Percentiles rank a stretch among this genome's conserved stretches.
Conservation (phyloP, 2,797 vertebrate genomes). For the Falco naumanni region DNA sequence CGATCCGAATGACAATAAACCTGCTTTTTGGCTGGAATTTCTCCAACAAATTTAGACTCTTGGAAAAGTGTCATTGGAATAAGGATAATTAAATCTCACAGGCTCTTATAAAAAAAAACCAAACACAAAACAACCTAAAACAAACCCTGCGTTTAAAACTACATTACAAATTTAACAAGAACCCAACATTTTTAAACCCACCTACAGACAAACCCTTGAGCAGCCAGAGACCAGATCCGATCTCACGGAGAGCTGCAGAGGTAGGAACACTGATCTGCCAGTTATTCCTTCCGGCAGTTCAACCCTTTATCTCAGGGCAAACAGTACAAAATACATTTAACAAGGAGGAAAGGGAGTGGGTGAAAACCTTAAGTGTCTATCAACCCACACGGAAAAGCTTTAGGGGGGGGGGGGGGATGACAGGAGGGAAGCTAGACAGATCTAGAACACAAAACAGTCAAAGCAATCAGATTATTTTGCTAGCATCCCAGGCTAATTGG, state of each 20-base stretch:
- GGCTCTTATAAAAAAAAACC: not conserved
- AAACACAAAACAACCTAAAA: not conserved
- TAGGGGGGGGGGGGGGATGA: slow-evolving; percentile 4
- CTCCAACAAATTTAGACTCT: not conserved
- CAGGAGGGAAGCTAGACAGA: slow-evolving; percentile 1
- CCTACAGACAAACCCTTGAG: slow-evolving; percentile 9
- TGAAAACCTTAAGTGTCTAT: slow-evolving; percentile 23
- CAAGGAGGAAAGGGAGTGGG: slow-evolving; percentile 33
- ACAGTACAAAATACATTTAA: slow-evolving; percentile 3
- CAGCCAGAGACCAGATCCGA: not conserved
- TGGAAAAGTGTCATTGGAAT: not conserved
- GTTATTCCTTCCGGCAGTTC: slow-evolving; percentile 55
- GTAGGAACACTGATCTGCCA: slow-evolving; percentile 3
- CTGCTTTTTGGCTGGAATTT: not conserved
- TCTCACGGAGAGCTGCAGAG: not conserved
- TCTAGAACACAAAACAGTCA: not conserved
- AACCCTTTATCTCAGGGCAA: slow-evolving; percentile 29
- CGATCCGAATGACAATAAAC: not conserved
- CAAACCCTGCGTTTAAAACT: not conserved
- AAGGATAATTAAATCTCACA: not conserved
- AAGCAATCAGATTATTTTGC: slow-evolving; percentile 61
- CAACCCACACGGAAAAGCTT: slow-evolving; percentile 33
- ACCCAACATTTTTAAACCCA: not conserved
- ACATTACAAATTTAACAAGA: not conserved
- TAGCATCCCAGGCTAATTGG: slow-evolving; percentile 62